phyloP scores from a whole-genome alignment of 1,140 invertebrate genomes.

The Eufriesea mexicana region DNA sequence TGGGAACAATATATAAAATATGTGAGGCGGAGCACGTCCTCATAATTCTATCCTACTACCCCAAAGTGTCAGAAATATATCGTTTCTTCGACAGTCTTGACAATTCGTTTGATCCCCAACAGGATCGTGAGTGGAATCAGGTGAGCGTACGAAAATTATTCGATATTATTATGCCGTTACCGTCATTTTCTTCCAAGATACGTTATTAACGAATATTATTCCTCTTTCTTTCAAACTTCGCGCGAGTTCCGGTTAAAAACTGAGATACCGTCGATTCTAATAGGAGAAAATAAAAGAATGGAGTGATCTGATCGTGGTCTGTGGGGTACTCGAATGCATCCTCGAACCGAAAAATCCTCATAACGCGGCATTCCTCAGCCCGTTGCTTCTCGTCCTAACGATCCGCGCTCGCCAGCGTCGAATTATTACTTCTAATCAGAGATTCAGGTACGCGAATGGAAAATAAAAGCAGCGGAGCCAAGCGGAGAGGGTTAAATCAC shows the following conservation, averaged over 20 bases:
- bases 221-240: too few species aligned
- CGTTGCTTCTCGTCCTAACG: neutral
- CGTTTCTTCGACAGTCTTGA: slow-evolving; percentile 35
- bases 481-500: slow-evolving; percentile 76
- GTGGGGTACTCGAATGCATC: too few species aligned
- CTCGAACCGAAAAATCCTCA: too few species aligned
- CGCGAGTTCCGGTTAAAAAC: too few species aligned
- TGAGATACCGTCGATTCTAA: too few species aligned
- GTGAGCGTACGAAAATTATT: neutral
- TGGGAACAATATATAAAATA: slow-evolving; percentile 43
- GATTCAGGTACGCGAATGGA: slow-evolving; percentile 62
- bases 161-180: too few species aligned
- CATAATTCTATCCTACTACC: slow-evolving; percentile 36
- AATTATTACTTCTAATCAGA: slow-evolving; percentile 68
- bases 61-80: slow-evolving; percentile 41
- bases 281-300: too few species aligned
- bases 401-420: slow-evolving; percentile 4
- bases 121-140: neutral
- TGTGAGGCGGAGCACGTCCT: slow-evolving; percentile 18
- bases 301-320: too few species aligned
- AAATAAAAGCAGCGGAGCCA: slow-evolving; percentile 59
- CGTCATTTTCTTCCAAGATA: too few species aligned
- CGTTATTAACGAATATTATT: too few species aligned
- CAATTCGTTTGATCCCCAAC: slow-evolving; percentile 16
- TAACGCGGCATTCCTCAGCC: neutral